Conservation (phyloP, 2,888 invertebrate species). For the Bugulina stolonifera region DNA sequence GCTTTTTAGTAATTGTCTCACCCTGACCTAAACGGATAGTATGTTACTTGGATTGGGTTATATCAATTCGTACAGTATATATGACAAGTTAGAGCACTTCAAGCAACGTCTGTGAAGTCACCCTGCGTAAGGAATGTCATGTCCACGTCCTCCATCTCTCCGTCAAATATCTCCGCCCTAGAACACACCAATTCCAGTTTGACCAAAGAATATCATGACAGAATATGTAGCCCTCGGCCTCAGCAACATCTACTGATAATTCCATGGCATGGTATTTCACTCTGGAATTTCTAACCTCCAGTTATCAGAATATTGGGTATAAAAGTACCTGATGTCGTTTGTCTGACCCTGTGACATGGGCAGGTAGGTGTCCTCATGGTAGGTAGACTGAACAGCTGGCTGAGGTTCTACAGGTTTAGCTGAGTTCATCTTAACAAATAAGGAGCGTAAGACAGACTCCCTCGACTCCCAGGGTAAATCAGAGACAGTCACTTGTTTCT, state of each 20-base stretch:
- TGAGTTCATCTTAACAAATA: slow-evolving; percentile 51
- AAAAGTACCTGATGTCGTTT: background rate
- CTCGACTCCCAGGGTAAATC: slow-evolving; percentile 54
- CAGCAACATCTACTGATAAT: too few relatives aligned
- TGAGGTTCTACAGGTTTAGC: background rate
- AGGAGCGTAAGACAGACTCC: slow-evolving; percentile 48
- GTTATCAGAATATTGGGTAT: too few relatives aligned
- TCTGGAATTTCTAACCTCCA: too few relatives aligned
- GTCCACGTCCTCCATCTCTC: background rate
- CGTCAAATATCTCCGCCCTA: background rate
- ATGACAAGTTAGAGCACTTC: too few relatives aligned
- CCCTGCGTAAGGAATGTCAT: slow-evolving; percentile 9
- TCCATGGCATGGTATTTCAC: too few relatives aligned
- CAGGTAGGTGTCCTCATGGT: background rate
- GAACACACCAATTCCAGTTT: too few relatives aligned
- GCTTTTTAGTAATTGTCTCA: too few relatives aligned
- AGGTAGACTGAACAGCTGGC: background rate
- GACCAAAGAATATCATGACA: too few relatives aligned
- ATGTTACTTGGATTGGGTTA: too few relatives aligned
- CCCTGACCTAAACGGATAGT: too few relatives aligned
- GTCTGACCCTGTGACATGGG: slow-evolving; percentile 22
- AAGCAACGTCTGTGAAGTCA: background rate
- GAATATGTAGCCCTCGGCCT: too few relatives aligned
- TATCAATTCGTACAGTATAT: too few relatives aligned
- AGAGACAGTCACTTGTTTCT: slow-evolving; percentile 40